Conservation (phyloP, 2,113 vertebrate genomes). For the Cololabis saira region DNA sequence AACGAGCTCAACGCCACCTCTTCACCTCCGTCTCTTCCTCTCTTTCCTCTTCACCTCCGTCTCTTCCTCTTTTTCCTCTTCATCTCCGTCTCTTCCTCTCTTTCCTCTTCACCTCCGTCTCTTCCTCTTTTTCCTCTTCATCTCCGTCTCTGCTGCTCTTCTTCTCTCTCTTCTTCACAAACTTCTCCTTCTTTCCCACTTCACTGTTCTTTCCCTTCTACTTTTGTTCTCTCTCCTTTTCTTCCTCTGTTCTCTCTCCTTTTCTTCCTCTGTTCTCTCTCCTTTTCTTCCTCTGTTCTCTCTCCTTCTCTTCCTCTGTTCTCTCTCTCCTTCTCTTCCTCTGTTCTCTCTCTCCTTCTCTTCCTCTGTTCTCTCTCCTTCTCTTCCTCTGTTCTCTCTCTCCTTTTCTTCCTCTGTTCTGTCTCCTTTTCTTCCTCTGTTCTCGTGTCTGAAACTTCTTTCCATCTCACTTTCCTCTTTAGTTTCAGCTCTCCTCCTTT, state of each 20-base stretch:
- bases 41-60: not conserved
- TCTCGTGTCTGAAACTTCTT: too few species aligned
- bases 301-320: too few species aligned
- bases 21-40: slow-evolving; percentile 1
- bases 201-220: not conserved
- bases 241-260: too few species aligned
- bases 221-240: too few species aligned
- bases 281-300: not conserved
- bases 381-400: not conserved
- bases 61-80: not conserved
- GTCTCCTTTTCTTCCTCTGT: too few species aligned
- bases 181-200: not conserved
- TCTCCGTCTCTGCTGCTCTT: not conserved
- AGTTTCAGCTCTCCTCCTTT: too few species aligned
- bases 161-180: not conserved
- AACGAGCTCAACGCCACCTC: slow-evolving; percentile 39
- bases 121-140: not conserved
- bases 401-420: not conserved
- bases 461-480: too few species aligned
- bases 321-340: too few species aligned
- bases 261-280: too few species aligned
- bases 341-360: too few species aligned
- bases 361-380: too few species aligned
- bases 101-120: slow-evolving; percentile 8
- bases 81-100: not conserved